Percentiles rank a stretch among this genome's conserved stretches.
Evolutionary conservation across 92 coral and sea anemone genomes (phyloP).

Genomic region (Zoanthus sociatus): DNA sequence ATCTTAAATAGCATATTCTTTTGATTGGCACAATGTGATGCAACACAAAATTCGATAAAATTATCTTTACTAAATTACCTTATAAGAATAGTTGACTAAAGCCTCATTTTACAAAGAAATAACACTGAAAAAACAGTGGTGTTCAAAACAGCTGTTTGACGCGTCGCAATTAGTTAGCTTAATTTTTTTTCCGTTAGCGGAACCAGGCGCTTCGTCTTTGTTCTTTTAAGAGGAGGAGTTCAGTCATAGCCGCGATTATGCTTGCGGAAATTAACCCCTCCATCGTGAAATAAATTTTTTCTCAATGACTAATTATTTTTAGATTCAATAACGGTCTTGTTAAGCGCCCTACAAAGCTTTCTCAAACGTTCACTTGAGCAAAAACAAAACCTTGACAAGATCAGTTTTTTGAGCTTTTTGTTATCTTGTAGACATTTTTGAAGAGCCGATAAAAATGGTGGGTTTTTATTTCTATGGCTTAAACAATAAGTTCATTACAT

Average conservation of each 20-base stretch:
- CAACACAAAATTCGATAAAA: conserved; percentile 14
- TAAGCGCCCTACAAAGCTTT: conserved; percentile 40
- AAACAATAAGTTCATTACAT: conserved; percentile 48
- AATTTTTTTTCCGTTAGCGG: conserved; percentile 33
- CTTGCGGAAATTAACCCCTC: conserved; percentile 45
- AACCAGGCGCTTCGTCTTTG: conserved; percentile 42
- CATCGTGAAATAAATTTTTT: conserved; percentile 34
- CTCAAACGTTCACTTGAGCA: conserved; percentile 48
- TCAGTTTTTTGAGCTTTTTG: conserved; percentile 43
- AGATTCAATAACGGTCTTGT: conserved; percentile 44
- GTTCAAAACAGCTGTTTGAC: conserved; percentile 31
- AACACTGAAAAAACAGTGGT: conserved; percentile 24
- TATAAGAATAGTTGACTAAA: not conserved
- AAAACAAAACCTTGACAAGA: conserved; percentile 46
- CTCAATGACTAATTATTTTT: conserved; percentile 51
- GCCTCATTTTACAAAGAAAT: conserved; percentile 20
- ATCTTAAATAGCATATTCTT: conserved; percentile 10
- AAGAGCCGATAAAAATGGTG: conserved; percentile 47
- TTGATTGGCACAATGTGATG: conserved; percentile 14
- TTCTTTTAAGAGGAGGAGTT: conserved; percentile 37
- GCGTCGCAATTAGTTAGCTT: conserved; percentile 27
- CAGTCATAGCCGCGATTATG: conserved; percentile 26
- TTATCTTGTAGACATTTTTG: conserved; percentile 42
- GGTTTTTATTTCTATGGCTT: conserved; percentile 44
- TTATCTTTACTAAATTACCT: conserved; percentile 19